A percentile compares a stretch with the other conserved stretches of the same genome.
Conservation (phyloP, 2,888 invertebrate genomes). For the Drosophila mulleri region DNA sequence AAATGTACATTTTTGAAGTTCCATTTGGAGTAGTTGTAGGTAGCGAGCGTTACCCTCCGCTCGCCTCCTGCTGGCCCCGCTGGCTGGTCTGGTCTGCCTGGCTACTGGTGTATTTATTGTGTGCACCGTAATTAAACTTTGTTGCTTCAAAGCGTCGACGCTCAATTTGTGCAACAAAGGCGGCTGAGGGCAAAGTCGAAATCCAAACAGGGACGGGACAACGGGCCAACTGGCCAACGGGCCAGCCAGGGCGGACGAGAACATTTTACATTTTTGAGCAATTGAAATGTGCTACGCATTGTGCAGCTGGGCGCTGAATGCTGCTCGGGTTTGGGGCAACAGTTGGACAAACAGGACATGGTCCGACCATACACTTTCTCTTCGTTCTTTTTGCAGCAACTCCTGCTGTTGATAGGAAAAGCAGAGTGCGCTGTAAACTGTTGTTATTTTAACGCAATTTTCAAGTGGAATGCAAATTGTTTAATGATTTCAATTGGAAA, state of each 20-base stretch:
- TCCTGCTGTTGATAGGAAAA: conserved; percentile 27
- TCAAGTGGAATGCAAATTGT: conserved; percentile 84
- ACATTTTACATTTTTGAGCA: conserved; percentile 73
- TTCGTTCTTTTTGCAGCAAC: conserved; percentile 25
- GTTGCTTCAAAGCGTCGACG: conserved; percentile 75
- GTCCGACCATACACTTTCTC: conserved; percentile 39
- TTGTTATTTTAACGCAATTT: conserved; percentile 83
- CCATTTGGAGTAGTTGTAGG: conserved; percentile 31
- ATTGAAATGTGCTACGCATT: conserved; percentile 74
- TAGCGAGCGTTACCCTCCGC: too few relatives aligned
- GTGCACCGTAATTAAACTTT: conserved; percentile 74
- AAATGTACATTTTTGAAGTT: conserved; percentile 61
- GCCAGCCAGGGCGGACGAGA: conserved; percentile 13
- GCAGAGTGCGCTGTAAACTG: conserved; percentile 65
- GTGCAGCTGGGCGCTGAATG: conserved; percentile 26
- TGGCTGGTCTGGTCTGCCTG: neutral
- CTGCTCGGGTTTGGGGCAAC: conserved; percentile 21
- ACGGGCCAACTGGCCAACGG: neutral
- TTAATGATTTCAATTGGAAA: conserved; percentile 84
- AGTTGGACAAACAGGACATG: conserved; percentile 47
- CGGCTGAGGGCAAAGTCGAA: conserved; percentile 45
- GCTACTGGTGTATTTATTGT: conserved; percentile 45
- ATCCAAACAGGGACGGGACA: conserved; percentile 32
- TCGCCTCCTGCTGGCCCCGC: neutral
- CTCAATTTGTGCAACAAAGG: conserved; percentile 78